Base-by-base conservation (phyloP, 1,140 invertebrate genomes). In the Hyles euphorbiae region DNA sequence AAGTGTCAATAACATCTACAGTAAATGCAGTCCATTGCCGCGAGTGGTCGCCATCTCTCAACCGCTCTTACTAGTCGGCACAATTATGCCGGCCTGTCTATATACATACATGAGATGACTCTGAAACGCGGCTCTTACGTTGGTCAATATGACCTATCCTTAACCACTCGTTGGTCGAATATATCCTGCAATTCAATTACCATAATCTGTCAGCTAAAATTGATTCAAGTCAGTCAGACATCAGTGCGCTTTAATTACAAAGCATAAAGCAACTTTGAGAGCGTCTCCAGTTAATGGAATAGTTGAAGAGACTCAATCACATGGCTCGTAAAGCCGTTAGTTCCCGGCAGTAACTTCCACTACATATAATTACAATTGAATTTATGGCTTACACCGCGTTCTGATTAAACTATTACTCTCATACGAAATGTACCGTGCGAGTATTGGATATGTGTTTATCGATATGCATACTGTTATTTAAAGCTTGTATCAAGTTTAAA, bases 281-380 rank as follows among this genome's bases (percentile, higher is more conserved):
- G 5, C 8, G 36, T 40, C 36, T 49, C 57, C 10, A 59, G 50
- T 60, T 67, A 67, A 66, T 67, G 63, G 70, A 74, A 81, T 77
- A 81, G 73, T 76, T 76, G 65, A 65, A 71, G 68, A 33, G 60
- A 68, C 50, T 80, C 80, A 82, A 83, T 83, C 78, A 81, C 81
- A 80, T 68, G 78, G 63, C 64, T 76, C 77, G 75, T 78, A 79
- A 76, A 78, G 68, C 70, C 51, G 59, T 49, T 52, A 60, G 61
- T 66, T 53, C 67, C 58, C 57, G 6, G 60, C 62, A 68, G 70
- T 88, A 84, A 84, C 76, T 88, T 88, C 85, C 85, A 81, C 81
- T 88, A 88, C 85, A 88, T 88, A 88, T 88, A 84, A 84, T 85
- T 86, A 82, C 80, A 65, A 82, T 81, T 76, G 63, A 76, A 86